Evolutionary conservation across 2,888 invertebrate genomes (phyloP).

Genomic region (Netelia melanura): DNA sequence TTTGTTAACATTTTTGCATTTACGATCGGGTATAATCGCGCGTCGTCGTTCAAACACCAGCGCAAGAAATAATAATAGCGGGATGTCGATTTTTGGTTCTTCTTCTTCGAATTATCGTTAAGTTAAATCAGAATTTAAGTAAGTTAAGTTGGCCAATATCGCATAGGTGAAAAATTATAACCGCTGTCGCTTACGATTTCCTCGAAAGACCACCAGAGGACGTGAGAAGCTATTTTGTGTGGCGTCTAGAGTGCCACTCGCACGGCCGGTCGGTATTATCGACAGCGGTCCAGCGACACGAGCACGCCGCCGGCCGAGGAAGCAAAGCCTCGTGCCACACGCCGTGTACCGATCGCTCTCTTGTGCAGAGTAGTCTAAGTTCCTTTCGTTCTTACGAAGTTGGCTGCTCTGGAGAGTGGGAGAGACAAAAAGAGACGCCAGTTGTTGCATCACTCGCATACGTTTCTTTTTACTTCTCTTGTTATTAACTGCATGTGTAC

Average conservation of each 20-base stretch:
- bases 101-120: conserved; percentile 36
- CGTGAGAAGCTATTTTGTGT: background rate
- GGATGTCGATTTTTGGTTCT: conserved; percentile 40
- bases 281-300: background rate
- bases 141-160: no score
- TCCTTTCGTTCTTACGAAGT: no score
- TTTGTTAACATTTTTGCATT: conserved; percentile 9
- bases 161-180: background rate
- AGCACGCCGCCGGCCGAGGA: background rate
- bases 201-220: background rate
- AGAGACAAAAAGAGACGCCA: no score
- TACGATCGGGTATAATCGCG: background rate
- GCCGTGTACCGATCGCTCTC: background rate
- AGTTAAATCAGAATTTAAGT: no score
- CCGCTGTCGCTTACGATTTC: background rate
- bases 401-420: no score
- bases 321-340: background rate
- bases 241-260: background rate
- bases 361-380: background rate
- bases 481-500: no score
- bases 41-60: conserved; percentile 2
- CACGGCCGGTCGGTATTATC: background rate
- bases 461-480: no score
- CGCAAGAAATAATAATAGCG: conserved; percentile 57
- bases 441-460: no score